These are phyloP conservation scores for Leucania comma DNA, from an alignment of 2,888 invertebrate species.

Conservation along the genomic window DNA sequence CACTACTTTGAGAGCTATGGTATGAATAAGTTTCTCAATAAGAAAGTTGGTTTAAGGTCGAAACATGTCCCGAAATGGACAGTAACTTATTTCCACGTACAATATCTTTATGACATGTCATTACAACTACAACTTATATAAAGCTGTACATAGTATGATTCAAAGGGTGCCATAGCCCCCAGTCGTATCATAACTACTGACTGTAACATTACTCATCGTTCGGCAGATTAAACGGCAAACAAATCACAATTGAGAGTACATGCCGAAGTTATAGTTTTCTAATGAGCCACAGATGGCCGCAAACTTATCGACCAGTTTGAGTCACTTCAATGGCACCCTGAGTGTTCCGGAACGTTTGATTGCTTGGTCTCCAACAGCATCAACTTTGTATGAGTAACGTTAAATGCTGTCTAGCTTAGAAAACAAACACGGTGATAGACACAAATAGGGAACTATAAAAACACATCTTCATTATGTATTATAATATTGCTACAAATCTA, in stretches of 20 bases:
- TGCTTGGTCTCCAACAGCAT: conserved; percentile 58
- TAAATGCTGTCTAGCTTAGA: conserved; percentile 6
- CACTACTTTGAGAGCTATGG: conserved; percentile 7
- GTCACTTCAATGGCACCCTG: conserved; percentile 57
- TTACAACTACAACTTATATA: conserved; percentile 24
- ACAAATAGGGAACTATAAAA: not conserved
- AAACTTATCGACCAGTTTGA: conserved; percentile 60
- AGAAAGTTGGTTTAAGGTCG: not conserved
- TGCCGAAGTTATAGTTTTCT: conserved; percentile 51
- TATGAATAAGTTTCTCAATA: conserved; percentile 20
- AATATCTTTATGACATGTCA: not conserved
- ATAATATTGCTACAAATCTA: not conserved
- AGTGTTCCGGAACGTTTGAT: conserved; percentile 64
- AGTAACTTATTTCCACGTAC: conserved; percentile 14
- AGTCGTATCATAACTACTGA: conserved; percentile 26
- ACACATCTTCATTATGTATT: not conserved
- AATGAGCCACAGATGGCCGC: conserved; percentile 61
- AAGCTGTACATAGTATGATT: conserved; percentile 3
- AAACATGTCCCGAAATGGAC: conserved; percentile 13
- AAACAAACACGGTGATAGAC: conserved; percentile 8
- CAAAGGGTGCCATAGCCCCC: conserved; percentile 6
- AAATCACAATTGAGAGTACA: conserved; percentile 51
- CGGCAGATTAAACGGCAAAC: conserved; percentile 41
- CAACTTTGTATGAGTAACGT: conserved; percentile 38
- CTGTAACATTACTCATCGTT: conserved; percentile 51